phyloP scores from a whole-genome alignment of 64 coral and sea anemone genomes.

The Acropora tenuis region DNA sequence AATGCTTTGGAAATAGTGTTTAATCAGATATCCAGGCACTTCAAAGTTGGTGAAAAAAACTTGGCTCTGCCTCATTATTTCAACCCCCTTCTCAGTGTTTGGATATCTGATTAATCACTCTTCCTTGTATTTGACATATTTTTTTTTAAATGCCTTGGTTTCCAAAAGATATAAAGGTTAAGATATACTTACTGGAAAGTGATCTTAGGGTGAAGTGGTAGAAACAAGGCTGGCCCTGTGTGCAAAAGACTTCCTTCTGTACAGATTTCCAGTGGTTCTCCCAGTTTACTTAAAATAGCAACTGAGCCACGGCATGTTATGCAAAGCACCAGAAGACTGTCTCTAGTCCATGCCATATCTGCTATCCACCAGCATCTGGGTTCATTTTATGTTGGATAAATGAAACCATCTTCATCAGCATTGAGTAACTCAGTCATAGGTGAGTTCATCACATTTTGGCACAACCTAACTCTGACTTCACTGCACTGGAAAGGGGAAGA shows the following conservation, averaged over 20 bases:
- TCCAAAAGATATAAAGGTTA: neutral
- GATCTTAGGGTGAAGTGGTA: constrained; percentile 93
- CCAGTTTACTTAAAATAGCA: constrained; percentile 80
- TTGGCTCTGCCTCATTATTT: too few species aligned
- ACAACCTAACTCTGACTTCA: too few species aligned
- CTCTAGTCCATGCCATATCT: constrained; percentile 92
- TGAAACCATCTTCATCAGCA: neutral
- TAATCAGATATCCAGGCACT: too few species aligned
- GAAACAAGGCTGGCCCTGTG: constrained; percentile 75
- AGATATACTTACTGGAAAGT: constrained; percentile 80
- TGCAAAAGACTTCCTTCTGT: constrained; percentile 67
- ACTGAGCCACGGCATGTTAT: constrained; percentile 89
- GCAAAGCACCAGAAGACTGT: constrained; percentile 80
- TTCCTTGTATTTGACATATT: too few species aligned
- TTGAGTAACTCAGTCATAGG: neutral
- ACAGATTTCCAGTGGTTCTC: constrained; percentile 81
- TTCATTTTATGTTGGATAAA: neutral
- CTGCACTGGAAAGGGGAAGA: too few species aligned
- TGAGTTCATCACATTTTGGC: too few species aligned
- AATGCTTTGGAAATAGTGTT: too few species aligned
- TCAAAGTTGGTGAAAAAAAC: too few species aligned
- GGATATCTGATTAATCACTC: too few species aligned
- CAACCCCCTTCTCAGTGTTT: too few species aligned
- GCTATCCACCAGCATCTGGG: constrained; percentile 88
- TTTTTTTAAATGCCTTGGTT: too few species aligned